Base-by-base conservation (phyloP, 2,797 vertebrate genomes). In the Remorina albescens region DNA sequence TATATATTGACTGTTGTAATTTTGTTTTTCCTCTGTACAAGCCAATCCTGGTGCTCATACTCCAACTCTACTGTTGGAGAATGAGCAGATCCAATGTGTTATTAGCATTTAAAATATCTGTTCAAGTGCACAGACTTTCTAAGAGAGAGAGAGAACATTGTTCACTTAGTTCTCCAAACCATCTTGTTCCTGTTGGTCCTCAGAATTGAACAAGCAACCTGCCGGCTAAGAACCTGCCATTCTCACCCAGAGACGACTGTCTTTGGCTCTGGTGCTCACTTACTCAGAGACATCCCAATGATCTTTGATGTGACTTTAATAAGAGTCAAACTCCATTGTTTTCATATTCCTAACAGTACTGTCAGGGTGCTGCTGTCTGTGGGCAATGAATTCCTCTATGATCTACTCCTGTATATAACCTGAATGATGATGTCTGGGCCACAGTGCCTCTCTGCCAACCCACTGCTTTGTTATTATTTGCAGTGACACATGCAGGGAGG, bases 401-500 rank as follows among this genome's bases (percentile, higher is more conserved):
- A 80, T 77, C 54, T 65, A 8, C 41, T 49, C 59, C 23, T 69
- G 55, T 58, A 12, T 64, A 56, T 60, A 67, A 74, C 77, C 67
- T 76, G 75, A 79, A 82, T 73, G 80, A 76, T 75, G 70, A 82
- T 65, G 64, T 50, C 75, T 54, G 81, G 64, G 42, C 67, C 68
- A 30, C 67, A 18, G 4, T 36, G 69, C 44, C 64, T 68, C 68
- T 74, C 71, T 71, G 78, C 85, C 49, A 19, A 39, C 75, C 77
- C 51, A 11, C 75, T 75, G 68, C 78, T 83, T 87, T 87, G 81
- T 82, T 84, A 71, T 88, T 86, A 86, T 88, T 91, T 82, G 84
- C 55, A 58, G 62, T 81, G 89, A 88, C 86, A 82, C 79, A 79
- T 65, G 58, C 60, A 67, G 69, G n/a, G 63, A 65, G 62, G 59